Evolutionary conservation across 2,888 invertebrate genomes (phyloP).

Genomic region (Drosophila multiciliata): DNA sequence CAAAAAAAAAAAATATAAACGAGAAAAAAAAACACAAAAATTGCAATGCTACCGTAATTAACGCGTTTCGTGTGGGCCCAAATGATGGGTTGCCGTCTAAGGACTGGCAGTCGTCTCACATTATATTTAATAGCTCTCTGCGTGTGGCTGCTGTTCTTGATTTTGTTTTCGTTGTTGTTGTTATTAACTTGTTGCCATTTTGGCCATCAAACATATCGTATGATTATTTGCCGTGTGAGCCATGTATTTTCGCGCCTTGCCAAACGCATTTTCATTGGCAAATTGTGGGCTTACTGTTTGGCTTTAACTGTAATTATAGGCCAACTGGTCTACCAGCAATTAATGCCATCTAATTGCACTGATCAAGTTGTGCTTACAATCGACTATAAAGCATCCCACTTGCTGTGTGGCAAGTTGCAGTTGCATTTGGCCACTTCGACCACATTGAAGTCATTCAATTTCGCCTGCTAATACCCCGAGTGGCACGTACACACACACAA

Average conservation of each 20-base stretch:
- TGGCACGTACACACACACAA: conserved; percentile 34
- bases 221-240: conserved; percentile 51
- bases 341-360: conserved; percentile 55
- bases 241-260: conserved; percentile 64
- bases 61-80: conserved; percentile 78
- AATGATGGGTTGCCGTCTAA: conserved; percentile 56
- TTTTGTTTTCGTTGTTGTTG: conserved; percentile 47
- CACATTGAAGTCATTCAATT: conserved; percentile 68
- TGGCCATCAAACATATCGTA: conserved; percentile 50
- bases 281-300: conserved; percentile 59
- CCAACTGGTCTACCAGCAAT: conserved; percentile 17
- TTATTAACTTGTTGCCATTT: conserved; percentile 71
- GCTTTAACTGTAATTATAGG: conserved; percentile 52
- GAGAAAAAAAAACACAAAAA: conserved; percentile 33
- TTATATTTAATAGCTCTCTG: conserved; percentile 72
- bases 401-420: conserved; percentile 8
- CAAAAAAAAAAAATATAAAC: not conserved
- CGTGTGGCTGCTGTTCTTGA: conserved; percentile 59
- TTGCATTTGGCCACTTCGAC: conserved; percentile 44
- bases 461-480: conserved; percentile 51
- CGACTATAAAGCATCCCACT: conserved; percentile 38
- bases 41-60: conserved; percentile 75
- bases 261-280: conserved; percentile 74
- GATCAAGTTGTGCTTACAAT: conserved; percentile 32
- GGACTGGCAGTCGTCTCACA: conserved; percentile 29